These are phyloP conservation scores for Lissonota sp. DNA, from an alignment of 2,888 invertebrate species.

Conservation along the genomic window DNA sequence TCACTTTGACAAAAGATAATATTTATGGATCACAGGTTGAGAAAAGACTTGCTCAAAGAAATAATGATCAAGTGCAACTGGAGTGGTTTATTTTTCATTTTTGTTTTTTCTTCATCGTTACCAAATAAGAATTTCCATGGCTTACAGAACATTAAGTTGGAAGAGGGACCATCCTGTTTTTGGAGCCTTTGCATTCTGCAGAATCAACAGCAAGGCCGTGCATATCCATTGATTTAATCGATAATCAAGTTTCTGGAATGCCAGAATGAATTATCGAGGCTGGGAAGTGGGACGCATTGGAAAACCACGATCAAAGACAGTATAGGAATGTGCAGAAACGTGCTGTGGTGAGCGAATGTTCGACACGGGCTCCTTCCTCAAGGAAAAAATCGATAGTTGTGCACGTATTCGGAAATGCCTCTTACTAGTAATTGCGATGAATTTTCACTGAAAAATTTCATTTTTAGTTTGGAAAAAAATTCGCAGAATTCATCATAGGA, in stretches of 20 bases:
- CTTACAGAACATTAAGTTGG: not conserved
- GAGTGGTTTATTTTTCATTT: not conserved
- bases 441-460: not conserved
- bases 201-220: constrained; percentile 1
- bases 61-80: not conserved
- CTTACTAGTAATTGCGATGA: not conserved
- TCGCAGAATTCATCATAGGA: too few relatives aligned
- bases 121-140: constrained; percentile 17
- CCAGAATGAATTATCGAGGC: constrained; percentile 50
- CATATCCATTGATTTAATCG: constrained; percentile 47
- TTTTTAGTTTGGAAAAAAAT: not conserved
- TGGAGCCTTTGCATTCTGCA: not conserved
- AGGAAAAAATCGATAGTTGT: too few relatives aligned
- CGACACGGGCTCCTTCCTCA: not conserved
- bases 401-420: too few relatives aligned
- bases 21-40: too few relatives aligned
- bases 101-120: not conserved
- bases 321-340: not conserved
- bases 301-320: not conserved
- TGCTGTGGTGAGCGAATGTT: constrained; percentile 48
- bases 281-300: constrained; percentile 35
- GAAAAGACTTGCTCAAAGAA: not conserved
- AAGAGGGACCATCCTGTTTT: not conserved
- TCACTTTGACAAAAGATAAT: too few relatives aligned
- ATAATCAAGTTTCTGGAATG: constrained; percentile 56